Percentiles rank a stretch among this genome's conserved stretches.
Evolutionary conservation across 1,140 invertebrate species (phyloP).

Genomic region (Conus ventricosus): DNA sequence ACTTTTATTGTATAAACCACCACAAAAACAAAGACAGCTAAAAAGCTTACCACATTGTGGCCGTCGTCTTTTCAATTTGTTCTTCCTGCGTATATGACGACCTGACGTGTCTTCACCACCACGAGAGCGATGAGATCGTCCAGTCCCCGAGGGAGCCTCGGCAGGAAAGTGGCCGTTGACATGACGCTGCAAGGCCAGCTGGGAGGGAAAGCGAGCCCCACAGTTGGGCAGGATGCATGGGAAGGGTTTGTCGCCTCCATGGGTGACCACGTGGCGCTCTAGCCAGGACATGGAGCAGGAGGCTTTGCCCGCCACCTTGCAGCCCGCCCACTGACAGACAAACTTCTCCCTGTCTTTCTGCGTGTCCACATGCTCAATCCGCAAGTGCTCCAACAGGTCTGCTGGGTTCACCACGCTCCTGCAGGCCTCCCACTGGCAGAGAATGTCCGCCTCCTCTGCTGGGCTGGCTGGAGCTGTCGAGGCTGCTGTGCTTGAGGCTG

Average conservation of each 20-base stretch:
- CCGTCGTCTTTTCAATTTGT: conserved; percentile 87
- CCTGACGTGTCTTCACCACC: conserved; percentile 78
- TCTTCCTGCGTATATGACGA: conserved; percentile 87
- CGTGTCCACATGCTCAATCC: conserved; percentile 89
- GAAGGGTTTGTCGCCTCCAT: conserved; percentile 93
- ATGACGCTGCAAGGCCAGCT: conserved; percentile 91
- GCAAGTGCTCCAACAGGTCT: conserved; percentile 90
- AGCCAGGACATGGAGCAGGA: conserved; percentile 95
- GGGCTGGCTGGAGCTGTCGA: not conserved
- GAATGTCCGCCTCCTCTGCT: conserved; percentile 25
- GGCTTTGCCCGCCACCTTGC: conserved; percentile 94
- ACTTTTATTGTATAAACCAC: not conserved
- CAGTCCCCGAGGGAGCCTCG: conserved; percentile 78
- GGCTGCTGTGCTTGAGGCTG: not conserved
- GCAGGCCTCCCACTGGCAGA: conserved; percentile 91
- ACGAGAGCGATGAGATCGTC: conserved; percentile 62
- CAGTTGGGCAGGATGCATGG: conserved; percentile 96
- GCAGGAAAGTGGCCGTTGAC: conserved; percentile 92
- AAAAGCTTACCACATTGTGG: conserved; percentile 75
- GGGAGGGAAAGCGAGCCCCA: conserved; percentile 91
- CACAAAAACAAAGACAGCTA: not conserved
- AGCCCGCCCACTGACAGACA: conserved; percentile 92
- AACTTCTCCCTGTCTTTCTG: conserved; percentile 87
- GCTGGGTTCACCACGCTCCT: conserved; percentile 84
- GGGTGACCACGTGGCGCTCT: conserved; percentile 92